These are phyloP conservation scores for Craniophora ligustri DNA, from an alignment of 2,888 invertebrate genomes.

Conservation along the genomic window DNA sequence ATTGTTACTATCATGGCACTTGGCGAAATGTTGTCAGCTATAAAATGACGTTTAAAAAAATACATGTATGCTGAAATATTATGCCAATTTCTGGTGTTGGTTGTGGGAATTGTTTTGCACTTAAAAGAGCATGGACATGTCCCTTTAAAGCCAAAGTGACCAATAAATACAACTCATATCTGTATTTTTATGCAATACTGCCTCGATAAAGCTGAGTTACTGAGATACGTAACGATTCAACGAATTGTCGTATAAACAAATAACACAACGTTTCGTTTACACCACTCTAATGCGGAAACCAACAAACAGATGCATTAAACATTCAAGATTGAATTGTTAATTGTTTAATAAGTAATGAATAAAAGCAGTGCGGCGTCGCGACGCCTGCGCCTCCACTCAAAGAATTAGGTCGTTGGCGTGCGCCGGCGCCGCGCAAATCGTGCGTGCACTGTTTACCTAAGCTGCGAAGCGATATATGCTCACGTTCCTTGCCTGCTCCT, in stretches of 20 bases:
- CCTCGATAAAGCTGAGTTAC: constrained; percentile 16
- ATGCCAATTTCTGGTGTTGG: neutral
- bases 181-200: neutral
- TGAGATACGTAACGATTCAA: constrained; percentile 9
- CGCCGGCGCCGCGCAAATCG: constrained; percentile 77
- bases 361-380: constrained; percentile 51
- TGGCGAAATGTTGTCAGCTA: too few relatives aligned
- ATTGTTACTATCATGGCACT: too few relatives aligned
- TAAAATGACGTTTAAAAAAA: too few relatives aligned
- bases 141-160: neutral
- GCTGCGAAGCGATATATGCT: constrained; percentile 53
- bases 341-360: constrained; percentile 50
- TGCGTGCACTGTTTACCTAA: constrained; percentile 73
- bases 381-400: constrained; percentile 55
- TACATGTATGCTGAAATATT: too few relatives aligned
- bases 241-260: constrained; percentile 25
- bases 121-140: too few relatives aligned
- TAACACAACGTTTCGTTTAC: constrained; percentile 30
- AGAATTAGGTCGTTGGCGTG: constrained; percentile 74
- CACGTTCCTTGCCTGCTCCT: constrained; percentile 48
- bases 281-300: constrained; percentile 39
- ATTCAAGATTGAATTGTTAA: constrained; percentile 51
- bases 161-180: neutral
- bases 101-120: too few relatives aligned
- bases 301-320: constrained; percentile 49